Percentiles rank a stretch among this genome's conserved stretches.
Conservation (phyloP, 2,888 invertebrate species). For the Nemotelus nigrinus region DNA sequence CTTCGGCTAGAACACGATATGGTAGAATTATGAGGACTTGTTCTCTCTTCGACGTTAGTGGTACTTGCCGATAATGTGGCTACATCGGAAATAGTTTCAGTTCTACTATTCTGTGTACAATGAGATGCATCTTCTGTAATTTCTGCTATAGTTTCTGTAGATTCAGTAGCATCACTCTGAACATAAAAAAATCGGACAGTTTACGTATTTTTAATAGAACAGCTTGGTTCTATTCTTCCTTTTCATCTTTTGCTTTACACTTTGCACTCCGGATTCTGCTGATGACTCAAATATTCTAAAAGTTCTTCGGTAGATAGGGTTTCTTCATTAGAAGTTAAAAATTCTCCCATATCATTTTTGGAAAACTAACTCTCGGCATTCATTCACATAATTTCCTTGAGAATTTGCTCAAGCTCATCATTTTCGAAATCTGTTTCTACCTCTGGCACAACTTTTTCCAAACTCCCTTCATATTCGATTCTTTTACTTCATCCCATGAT, state of each 20-base stretch:
- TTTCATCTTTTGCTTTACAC: slow-evolving; percentile 17
- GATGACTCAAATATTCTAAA: too few species aligned
- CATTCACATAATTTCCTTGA: too few species aligned
- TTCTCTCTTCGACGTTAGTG: not conserved
- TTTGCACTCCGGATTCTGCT: not conserved
- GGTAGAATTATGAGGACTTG: not conserved
- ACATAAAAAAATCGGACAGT: not conserved
- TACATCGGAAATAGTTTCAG: not conserved
- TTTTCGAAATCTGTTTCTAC: too few species aligned
- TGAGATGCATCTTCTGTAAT: not conserved
- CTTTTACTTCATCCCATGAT: too few species aligned
- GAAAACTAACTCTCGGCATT: too few species aligned
- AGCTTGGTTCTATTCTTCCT: not conserved
- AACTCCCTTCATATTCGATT: too few species aligned
- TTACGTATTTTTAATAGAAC: slow-evolving; percentile 3
- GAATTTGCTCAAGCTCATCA: too few species aligned
- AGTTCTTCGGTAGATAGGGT: too few species aligned
- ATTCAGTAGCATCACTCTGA: not conserved
- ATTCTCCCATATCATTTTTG: too few species aligned
- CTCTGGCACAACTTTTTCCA: too few species aligned
- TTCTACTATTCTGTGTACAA: not conserved
- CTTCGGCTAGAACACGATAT: not conserved
- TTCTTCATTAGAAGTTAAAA: too few species aligned
- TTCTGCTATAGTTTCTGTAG: not conserved
- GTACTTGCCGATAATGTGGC: not conserved